Conservation (phyloP, 1,140 invertebrate genomes). For the Kradibia gibbosae region DNA sequence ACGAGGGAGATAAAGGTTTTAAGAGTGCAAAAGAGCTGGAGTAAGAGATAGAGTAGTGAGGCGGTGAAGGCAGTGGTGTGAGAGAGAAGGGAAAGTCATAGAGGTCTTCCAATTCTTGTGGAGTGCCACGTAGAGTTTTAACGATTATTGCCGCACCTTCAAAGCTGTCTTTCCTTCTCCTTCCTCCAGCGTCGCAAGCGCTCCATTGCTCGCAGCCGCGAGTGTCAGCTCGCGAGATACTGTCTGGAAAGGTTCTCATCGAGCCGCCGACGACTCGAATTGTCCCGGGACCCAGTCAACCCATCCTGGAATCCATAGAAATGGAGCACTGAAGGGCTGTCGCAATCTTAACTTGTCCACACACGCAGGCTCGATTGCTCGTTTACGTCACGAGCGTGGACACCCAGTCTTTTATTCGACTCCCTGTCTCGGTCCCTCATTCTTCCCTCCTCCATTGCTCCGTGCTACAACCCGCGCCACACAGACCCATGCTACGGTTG, state of each 20-base stretch:
- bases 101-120: slow-evolving; percentile 46
- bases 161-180: background rate
- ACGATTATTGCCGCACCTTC: slow-evolving; percentile 48
- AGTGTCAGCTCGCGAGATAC: slow-evolving; percentile 8
- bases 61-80: background rate
- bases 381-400: slow-evolving; percentile 37
- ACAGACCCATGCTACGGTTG: too few relatives aligned
- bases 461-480: too few relatives aligned
- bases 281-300: slow-evolving; percentile 37
- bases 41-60: background rate
- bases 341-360: slow-evolving; percentile 27
- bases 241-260: background rate
- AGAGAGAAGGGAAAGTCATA: slow-evolving; percentile 20
- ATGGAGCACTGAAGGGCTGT: slow-evolving; percentile 13
- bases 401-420: slow-evolving; percentile 21
- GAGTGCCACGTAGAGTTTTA: slow-evolving; percentile 51
- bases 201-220: background rate
- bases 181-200: background rate
- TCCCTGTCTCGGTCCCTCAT: background rate
- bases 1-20: slow-evolving; percentile 1
- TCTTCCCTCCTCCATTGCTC: too few relatives aligned
- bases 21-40: background rate
- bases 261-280: slow-evolving; percentile 34
- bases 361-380: slow-evolving; percentile 14
- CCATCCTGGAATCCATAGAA: slow-evolving; percentile 20